Evolutionary conservation across 2,797 vertebrate genomes (phyloP).

Genomic region (Pampus argenteus): DNA sequence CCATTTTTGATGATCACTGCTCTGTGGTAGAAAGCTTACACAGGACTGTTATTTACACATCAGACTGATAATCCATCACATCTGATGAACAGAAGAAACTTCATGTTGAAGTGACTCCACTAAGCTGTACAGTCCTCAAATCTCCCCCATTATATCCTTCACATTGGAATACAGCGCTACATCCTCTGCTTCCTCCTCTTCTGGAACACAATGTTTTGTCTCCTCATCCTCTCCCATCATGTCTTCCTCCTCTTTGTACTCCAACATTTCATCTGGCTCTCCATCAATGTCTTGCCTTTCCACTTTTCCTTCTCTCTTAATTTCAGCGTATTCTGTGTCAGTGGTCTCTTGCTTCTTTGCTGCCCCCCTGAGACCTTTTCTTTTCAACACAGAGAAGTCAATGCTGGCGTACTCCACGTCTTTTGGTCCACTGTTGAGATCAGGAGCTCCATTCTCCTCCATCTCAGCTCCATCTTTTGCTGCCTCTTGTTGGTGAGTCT

Average conservation of each 20-base stretch:
- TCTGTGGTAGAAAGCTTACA: background rate
- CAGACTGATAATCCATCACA: background rate
- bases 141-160: conserved; percentile 21
- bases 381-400: conserved; percentile 61
- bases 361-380: background rate
- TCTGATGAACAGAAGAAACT: background rate
- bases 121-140: conserved; percentile 8
- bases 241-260: conserved; percentile 8
- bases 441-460: background rate
- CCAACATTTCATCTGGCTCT: conserved; percentile 8
- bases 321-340: conserved; percentile 77
- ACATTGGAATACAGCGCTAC: conserved; percentile 43
- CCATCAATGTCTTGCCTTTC: background rate
- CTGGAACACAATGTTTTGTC: background rate
- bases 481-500: background rate
- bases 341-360: background rate
- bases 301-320: conserved; percentile 43
- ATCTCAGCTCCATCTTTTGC: conserved; percentile 4
- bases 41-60: background rate
- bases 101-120: background rate
- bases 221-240: conserved; percentile 13
- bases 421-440: background rate
- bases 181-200: conserved; percentile 16
- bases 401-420: conserved; percentile 73
- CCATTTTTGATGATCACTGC: background rate